phyloP scores from a whole-genome alignment of 2,888 invertebrate species.

The Ligdia adustata region DNA sequence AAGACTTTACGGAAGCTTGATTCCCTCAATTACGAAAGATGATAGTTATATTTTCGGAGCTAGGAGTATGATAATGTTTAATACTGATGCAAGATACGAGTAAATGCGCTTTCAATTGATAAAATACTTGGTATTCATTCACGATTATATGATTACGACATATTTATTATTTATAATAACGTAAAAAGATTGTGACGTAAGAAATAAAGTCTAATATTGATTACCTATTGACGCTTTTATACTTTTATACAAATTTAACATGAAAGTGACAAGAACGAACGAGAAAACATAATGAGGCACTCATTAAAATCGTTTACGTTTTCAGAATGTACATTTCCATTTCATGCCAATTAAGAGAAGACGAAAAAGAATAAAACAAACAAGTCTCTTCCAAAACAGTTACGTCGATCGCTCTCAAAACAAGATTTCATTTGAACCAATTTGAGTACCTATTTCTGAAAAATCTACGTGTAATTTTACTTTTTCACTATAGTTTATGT shows the following conservation, averaged over 20 bases:
- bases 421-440: constrained; percentile 1
- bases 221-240: too few relatives aligned
- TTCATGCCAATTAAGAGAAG: constrained; percentile 23
- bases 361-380: constrained; percentile 3
- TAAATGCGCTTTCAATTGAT: too few relatives aligned
- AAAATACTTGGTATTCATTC: too few relatives aligned
- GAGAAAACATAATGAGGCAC: constrained; percentile 8
- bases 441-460: constrained; percentile 5
- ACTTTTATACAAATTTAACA: not conserved
- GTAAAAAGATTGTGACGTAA: not conserved
- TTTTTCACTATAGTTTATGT: constrained; percentile 15
- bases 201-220: not conserved
- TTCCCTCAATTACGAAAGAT: too few relatives aligned
- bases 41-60: too few relatives aligned
- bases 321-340: constrained; percentile 24
- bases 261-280: constrained; percentile 1
- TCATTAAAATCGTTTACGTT: constrained; percentile 11
- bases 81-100: too few relatives aligned
- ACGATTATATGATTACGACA: too few relatives aligned
- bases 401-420: not conserved
- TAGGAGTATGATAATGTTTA: too few relatives aligned
- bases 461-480: constrained; percentile 2
- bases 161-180: too few relatives aligned
- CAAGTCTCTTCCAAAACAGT: not conserved
- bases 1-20: too few relatives aligned